phyloP scores from a whole-genome alignment of 2,113 vertebrate genomes.

The Hirundichthys speculiger region DNA sequence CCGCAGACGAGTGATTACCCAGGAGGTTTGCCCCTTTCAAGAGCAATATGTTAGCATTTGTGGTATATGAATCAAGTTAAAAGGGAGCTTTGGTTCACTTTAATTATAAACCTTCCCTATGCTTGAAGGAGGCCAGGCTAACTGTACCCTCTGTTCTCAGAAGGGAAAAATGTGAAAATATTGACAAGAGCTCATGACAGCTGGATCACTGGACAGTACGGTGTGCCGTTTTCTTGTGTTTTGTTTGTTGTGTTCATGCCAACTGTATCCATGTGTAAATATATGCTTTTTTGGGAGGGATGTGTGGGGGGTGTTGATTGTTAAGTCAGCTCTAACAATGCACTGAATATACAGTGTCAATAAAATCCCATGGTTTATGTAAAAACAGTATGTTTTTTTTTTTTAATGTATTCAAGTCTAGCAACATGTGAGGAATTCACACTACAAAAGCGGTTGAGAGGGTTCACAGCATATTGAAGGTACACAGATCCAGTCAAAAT shows the following conservation, averaged over 20 bases:
- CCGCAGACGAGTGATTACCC: conserved; percentile 71
- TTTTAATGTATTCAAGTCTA: neutral
- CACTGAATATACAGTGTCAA: conserved; percentile 80
- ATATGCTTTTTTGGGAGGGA: conserved; percentile 68
- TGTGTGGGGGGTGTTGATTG: conserved; percentile 27
- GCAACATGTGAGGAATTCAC: neutral
- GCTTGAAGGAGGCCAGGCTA: conserved; percentile 33
- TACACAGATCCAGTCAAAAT: too few relatives aligned
- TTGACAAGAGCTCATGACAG: conserved; percentile 35
- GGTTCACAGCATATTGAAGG: too few relatives aligned
- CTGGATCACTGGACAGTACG: conserved; percentile 50
- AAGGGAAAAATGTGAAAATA: conserved; percentile 10
- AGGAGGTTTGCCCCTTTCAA: conserved; percentile 63
- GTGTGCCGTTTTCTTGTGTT: conserved; percentile 72
- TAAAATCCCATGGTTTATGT: conserved; percentile 80
- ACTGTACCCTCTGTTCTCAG: conserved; percentile 44
- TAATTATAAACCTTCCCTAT: conserved; percentile 58
- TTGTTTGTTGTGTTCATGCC: conserved; percentile 73
- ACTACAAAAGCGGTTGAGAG: neutral
- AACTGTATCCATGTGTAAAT: conserved; percentile 75
- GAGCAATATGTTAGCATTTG: conserved; percentile 70
- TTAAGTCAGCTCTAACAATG: conserved; percentile 67
- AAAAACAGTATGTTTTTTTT: conserved; percentile 45
- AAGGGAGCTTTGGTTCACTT: conserved; percentile 62
- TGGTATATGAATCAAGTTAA: conserved; percentile 69